Percentiles rank a stretch among this genome's conserved stretches.
phyloP scores from a whole-genome alignment of 2,113 vertebrate species.

The Hucho hucho region DNA sequence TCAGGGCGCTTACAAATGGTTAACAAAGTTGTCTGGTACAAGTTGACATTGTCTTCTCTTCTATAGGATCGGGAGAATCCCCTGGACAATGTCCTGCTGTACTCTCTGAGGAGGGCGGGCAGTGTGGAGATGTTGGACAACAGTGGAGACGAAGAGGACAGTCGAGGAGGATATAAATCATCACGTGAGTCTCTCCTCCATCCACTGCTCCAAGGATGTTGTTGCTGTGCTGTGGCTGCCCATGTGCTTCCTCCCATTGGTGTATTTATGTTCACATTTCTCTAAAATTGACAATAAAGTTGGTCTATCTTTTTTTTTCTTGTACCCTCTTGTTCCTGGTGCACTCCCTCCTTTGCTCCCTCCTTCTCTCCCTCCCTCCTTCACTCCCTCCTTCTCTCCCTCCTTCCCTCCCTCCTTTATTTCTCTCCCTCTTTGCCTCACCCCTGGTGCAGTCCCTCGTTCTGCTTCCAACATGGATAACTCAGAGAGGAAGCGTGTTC shows the following conservation, averaged over 20 bases:
- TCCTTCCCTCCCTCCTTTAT: too few species aligned
- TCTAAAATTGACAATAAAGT: neutral
- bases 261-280: neutral
- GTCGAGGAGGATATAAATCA: slow-evolving; percentile 37
- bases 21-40: too few species aligned
- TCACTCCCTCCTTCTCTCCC: too few species aligned
- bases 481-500: slow-evolving; percentile 82
- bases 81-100: slow-evolving; percentile 78
- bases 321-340: too few species aligned
- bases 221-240: neutral
- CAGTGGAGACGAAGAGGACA: slow-evolving; percentile 82
- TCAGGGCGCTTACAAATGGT: too few species aligned
- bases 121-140: slow-evolving; percentile 79
- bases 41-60: too few species aligned
- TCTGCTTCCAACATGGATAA: slow-evolving; percentile 71
- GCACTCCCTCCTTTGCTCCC: neutral
- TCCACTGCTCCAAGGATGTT: neutral
- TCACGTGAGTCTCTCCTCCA: slow-evolving; percentile 59
- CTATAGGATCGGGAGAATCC: slow-evolving; percentile 87
- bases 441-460: slow-evolving; percentile 58
- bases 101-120: slow-evolving; percentile 70
- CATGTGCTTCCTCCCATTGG: neutral
- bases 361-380: too few species aligned
- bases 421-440: too few species aligned
- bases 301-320: neutral